Evolutionary conservation across 2,888 invertebrate species (phyloP).

Genomic region (Muschampia staudingeri): DNA sequence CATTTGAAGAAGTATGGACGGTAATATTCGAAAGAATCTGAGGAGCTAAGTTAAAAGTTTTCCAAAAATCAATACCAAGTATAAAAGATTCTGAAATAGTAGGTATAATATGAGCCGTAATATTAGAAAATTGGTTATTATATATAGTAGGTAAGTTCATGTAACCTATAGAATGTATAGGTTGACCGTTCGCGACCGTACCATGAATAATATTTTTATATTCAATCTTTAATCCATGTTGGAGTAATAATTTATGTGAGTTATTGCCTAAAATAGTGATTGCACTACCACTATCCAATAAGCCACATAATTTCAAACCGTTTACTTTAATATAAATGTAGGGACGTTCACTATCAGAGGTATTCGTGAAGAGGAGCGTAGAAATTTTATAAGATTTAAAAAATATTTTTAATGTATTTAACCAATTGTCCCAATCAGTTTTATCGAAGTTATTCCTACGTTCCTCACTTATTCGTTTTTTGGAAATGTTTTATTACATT

Average conservation of each 20-base stretch:
- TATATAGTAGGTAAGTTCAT: not conserved
- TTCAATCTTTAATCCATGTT: slow-evolving; percentile 5
- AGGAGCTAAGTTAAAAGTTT: slow-evolving; percentile 7
- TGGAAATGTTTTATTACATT: not conserved
- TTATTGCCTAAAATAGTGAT: slow-evolving; percentile 8
- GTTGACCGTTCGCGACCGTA: slow-evolving; percentile 3
- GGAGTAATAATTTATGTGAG: not conserved
- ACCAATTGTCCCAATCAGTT: not conserved
- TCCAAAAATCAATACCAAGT: slow-evolving; percentile 3
- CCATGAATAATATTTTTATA: slow-evolving; percentile 1
- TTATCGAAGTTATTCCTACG: not conserved
- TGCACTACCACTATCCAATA: slow-evolving; percentile 5
- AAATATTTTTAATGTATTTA: slow-evolving; percentile 1
- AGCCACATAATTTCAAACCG: not conserved
- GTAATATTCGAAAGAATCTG: not conserved
- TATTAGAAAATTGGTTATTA: slow-evolving; percentile 32
- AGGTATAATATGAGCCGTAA: not conserved
- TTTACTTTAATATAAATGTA: not conserved
- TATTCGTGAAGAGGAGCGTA: not conserved
- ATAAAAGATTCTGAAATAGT: slow-evolving; percentile 8
- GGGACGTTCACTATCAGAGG: not conserved
- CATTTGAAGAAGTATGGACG: slow-evolving; percentile 2
- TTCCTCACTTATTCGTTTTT: slow-evolving; percentile 2
- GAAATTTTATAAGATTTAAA: slow-evolving; percentile 71
- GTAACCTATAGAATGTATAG: not conserved